phyloP scores from a whole-genome alignment of 2,797 vertebrate species.

The Schizothorax lantsangensis region DNA sequence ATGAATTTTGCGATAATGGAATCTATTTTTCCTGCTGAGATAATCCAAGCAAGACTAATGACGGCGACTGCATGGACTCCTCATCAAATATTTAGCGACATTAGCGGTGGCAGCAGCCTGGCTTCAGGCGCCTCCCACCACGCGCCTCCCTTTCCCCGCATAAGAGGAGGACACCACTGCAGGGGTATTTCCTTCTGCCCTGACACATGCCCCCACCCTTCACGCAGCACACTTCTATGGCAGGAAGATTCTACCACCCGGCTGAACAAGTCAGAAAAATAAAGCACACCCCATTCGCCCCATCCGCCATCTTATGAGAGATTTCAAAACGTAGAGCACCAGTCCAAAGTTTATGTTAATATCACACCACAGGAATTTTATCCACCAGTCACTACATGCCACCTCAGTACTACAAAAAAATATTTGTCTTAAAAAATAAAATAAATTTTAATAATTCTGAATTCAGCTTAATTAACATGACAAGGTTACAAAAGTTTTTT shows the following conservation, averaged over 20 bases:
- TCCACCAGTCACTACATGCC: not conserved
- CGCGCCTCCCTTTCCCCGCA: constrained; percentile 24
- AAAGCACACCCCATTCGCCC: not conserved
- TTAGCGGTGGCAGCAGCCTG: constrained; percentile 55
- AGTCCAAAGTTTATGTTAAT: not conserved
- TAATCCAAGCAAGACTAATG: constrained; percentile 69
- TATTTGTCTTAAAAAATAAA: not conserved
- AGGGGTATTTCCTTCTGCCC: constrained; percentile 20
- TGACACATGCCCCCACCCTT: not conserved
- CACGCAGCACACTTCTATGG: not conserved
- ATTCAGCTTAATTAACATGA: not conserved
- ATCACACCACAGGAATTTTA: not conserved
- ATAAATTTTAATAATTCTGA: not conserved
- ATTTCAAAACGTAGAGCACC: not conserved
- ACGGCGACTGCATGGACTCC: constrained; percentile 59
- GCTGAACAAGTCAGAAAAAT: not conserved
- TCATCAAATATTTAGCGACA: constrained; percentile 64
- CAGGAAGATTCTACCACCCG: not conserved
- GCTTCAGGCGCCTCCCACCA: constrained; percentile 51
- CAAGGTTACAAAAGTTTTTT: not conserved
- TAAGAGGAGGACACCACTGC: constrained; percentile 10
- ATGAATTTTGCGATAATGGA: constrained; percentile 27
- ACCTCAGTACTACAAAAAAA: not conserved
- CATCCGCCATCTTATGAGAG: constrained; percentile 2
- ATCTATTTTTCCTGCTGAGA: constrained; percentile 61